These are phyloP conservation scores for Hirtodrosophila cameraria DNA, from an alignment of 2,888 invertebrate species.

Conservation along the genomic window DNA sequence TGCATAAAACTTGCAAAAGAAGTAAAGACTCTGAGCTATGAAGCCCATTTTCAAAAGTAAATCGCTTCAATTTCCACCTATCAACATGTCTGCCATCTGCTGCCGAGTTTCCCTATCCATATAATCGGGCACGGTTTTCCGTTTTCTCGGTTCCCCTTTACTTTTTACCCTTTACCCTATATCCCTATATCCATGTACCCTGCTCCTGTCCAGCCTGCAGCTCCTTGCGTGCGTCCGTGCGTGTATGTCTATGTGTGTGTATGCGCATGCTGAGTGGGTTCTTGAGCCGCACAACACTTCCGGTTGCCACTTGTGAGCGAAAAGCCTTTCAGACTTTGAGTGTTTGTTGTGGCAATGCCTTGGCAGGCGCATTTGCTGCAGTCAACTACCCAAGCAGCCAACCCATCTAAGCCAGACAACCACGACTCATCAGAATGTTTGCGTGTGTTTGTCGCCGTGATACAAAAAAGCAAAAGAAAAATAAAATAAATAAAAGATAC, in stretches of 20 bases:
- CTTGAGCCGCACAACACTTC: slow-evolving; percentile 79
- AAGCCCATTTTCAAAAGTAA: slow-evolving; percentile 64
- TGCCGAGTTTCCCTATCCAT: not conserved
- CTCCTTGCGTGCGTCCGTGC: slow-evolving; percentile 22
- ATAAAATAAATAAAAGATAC: too few species aligned
- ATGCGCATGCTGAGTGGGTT: slow-evolving; percentile 65
- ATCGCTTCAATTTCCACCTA: slow-evolving; percentile 78
- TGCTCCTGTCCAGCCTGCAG: slow-evolving; percentile 11
- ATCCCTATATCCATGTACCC: too few species aligned
- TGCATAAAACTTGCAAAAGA: slow-evolving; percentile 34
- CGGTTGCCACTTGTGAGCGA: slow-evolving; percentile 76
- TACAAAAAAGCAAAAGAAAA: slow-evolving; percentile 2
- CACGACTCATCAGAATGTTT: slow-evolving; percentile 13
- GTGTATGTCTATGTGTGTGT: slow-evolving; percentile 19
- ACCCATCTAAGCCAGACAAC: not conserved
- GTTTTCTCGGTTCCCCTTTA: not conserved
- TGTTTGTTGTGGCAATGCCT: slow-evolving; percentile 70
- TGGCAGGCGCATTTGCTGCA: slow-evolving; percentile 46
- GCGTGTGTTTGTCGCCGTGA: slow-evolving; percentile 6
- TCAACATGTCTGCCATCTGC: slow-evolving; percentile 75
- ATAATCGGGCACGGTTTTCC: not conserved
- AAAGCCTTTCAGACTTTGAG: slow-evolving; percentile 78
- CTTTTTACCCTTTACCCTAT: not conserved
- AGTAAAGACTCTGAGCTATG: slow-evolving; percentile 3
- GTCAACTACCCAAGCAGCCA: slow-evolving; percentile 2